A percentile compares a stretch with the other conserved stretches of the same genome.
Conservation (phyloP, 2,113 vertebrate genomes). For the Suricata suricatta region DNA sequence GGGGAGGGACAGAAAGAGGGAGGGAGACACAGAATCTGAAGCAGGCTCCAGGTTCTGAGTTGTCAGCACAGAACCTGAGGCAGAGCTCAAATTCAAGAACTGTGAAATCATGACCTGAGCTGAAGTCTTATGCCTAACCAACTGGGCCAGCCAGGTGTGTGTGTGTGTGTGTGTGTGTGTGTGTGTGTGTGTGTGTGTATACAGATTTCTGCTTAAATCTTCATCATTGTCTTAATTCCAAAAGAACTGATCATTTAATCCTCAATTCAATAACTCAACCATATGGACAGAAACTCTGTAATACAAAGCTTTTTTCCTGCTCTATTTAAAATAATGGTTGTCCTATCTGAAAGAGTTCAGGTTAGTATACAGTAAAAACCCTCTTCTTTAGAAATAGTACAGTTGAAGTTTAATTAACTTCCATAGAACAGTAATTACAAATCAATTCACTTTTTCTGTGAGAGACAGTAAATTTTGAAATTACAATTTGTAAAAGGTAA, state of each 20-base stretch:
- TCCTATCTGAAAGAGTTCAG: neutral
- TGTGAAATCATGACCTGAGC: too few relatives aligned
- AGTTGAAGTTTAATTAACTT: conserved; percentile 30
- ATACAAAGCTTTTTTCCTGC: neutral
- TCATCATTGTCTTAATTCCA: neutral
- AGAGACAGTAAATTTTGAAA: conserved; percentile 29
- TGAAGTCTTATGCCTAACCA: too few relatives aligned
- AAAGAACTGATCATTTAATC: neutral
- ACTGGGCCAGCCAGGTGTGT: neutral
- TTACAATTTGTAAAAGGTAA: neutral
- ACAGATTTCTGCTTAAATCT: neutral
- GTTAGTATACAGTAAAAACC: neutral
- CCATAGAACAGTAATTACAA: conserved; percentile 24
- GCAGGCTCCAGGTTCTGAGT: too few relatives aligned
- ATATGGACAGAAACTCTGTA: neutral
- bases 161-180: too few relatives aligned
- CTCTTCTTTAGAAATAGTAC: neutral
- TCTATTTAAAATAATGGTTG: neutral
- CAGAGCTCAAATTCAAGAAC: too few relatives aligned
- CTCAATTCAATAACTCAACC: neutral
- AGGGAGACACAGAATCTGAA: too few relatives aligned
- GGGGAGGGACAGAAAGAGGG: too few relatives aligned
- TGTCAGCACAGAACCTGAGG: too few relatives aligned
- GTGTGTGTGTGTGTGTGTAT: neutral
- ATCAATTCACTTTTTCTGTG: neutral